phyloP scores from a whole-genome alignment of 1,140 invertebrate species.

The Spodoptera frugiperda region DNA sequence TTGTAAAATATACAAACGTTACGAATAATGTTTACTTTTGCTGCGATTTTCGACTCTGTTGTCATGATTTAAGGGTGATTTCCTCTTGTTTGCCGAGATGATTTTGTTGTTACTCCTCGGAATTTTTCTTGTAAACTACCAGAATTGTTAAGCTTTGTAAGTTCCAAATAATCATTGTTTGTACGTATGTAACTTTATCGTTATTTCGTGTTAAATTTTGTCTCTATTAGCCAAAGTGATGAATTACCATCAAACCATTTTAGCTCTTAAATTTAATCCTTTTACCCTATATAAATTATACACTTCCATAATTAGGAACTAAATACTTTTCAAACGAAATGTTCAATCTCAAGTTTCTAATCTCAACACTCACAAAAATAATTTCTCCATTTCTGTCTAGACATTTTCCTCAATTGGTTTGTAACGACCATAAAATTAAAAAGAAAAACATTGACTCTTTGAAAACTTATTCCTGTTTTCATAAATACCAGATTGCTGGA shows the following conservation, averaged over 20 bases:
- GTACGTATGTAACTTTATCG: constrained; percentile 41
- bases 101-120: constrained; percentile 45
- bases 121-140: constrained; percentile 45
- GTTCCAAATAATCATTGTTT: constrained; percentile 36
- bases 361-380: too few relatives aligned
- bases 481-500: constrained; percentile 8
- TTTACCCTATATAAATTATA: background rate
- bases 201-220: constrained; percentile 39
- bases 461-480: background rate
- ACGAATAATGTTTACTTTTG: constrained; percentile 53
- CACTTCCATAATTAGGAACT: background rate
- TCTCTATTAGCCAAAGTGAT: constrained; percentile 1
- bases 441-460: background rate
- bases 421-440: background rate
- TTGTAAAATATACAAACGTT: constrained; percentile 52
- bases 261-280: background rate
- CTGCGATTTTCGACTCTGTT: constrained; percentile 52
- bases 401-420: background rate
- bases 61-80: constrained; percentile 45
- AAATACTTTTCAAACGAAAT: too few relatives aligned
- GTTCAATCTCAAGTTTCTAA: too few relatives aligned
- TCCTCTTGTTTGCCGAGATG: constrained; percentile 41
- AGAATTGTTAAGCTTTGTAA: constrained; percentile 46
- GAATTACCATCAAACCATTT: background rate
- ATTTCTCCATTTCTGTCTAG: too few relatives aligned